Evolutionary conservation across 2,113 vertebrate genomes (phyloP).

Genomic region (Cacatua alba): DNA sequence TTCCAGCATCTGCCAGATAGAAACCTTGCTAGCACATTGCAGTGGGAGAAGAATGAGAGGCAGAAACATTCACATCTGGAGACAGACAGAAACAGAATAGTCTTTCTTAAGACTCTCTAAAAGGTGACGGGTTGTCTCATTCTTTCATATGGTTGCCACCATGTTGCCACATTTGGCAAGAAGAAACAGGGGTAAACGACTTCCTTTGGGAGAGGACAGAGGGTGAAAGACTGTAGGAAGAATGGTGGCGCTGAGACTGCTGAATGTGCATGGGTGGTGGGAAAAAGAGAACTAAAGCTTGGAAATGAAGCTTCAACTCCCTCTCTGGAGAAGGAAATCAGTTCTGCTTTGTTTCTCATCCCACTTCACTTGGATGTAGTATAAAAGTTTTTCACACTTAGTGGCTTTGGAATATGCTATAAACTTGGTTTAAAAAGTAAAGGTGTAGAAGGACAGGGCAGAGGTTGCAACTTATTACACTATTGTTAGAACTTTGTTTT

Average conservation of each 20-base stretch:
- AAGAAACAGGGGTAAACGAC: neutral
- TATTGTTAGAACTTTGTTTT: neutral
- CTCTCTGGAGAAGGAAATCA: neutral
- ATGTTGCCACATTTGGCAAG: neutral
- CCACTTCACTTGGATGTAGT: neutral
- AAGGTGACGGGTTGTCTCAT: neutral
- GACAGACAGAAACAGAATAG: neutral
- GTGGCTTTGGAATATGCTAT: neutral
- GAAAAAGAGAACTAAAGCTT: neutral
- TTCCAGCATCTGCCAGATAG: slow-evolving; percentile 10
- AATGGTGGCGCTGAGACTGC: neutral
- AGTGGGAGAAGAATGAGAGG: neutral
- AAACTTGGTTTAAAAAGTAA: neutral
- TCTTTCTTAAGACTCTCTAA: neutral
- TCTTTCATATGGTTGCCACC: neutral
- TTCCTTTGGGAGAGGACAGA: neutral
- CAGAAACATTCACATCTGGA: neutral
- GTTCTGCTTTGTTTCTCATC: neutral
- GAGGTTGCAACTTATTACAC: neutral
- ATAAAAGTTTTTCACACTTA: neutral
- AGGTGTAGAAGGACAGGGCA: neutral
- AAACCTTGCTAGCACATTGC: neutral
- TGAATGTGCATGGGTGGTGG: neutral
- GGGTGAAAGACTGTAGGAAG: neutral
- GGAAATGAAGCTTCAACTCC: neutral